phyloP scores from a whole-genome alignment of 30 jellyfish, hydroid and myxozoan genomes.

The Nemopilema nomurai region DNA sequence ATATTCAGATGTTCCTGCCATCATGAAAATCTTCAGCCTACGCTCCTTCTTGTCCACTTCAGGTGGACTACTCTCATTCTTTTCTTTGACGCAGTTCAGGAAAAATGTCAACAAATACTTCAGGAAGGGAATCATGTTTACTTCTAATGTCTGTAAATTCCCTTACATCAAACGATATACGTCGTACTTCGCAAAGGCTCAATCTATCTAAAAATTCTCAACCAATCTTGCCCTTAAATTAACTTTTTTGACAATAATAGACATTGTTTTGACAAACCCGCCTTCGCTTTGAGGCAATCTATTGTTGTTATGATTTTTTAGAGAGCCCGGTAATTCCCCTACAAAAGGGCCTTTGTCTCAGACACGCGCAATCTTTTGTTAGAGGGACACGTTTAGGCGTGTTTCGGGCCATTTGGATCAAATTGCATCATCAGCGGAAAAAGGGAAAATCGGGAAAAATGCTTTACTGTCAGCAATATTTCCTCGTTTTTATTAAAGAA shows the following conservation, averaged over 20 bases:
- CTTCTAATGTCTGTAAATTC: too few relatives aligned
- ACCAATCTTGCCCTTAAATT: too few relatives aligned
- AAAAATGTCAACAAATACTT: neutral
- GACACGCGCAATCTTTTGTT: neutral
- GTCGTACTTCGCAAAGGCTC: too few relatives aligned
- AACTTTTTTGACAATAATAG: too few relatives aligned
- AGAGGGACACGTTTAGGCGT: neutral
- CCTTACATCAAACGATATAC: too few relatives aligned
- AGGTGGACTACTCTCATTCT: neutral
- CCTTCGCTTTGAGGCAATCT: neutral
- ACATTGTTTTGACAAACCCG: too few relatives aligned
- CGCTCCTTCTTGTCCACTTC: neutral
- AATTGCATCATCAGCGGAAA: too few relatives aligned
- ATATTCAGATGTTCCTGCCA: conserved; percentile 31
- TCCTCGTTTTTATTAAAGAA: too few relatives aligned
- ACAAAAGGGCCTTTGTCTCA: neutral
- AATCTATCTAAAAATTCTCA: too few relatives aligned
- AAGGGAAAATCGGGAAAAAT: too few relatives aligned
- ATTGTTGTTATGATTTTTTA: neutral
- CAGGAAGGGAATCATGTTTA: neutral
- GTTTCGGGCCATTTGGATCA: neutral
- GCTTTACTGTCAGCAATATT: too few relatives aligned
- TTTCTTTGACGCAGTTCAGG: neutral
- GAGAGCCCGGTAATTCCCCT: neutral
- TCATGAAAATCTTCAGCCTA: neutral